Conservation (phyloP, 2,888 invertebrate genomes). For the Beris chalybata region DNA sequence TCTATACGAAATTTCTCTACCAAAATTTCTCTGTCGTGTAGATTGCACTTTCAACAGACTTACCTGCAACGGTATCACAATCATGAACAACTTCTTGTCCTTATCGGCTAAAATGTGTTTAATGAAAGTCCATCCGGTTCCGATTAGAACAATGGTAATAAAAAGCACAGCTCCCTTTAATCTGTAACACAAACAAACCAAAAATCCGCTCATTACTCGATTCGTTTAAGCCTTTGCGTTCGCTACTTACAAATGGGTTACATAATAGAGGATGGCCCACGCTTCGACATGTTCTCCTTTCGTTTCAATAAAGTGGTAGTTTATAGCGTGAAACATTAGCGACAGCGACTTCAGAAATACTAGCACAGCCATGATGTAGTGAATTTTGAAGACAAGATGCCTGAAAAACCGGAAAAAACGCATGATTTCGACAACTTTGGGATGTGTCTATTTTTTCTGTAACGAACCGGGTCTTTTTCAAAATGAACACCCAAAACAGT, state of each 20-base stretch:
- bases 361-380: slow-evolving; percentile 93
- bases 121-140: slow-evolving; percentile 98
- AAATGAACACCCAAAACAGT: slow-evolving; percentile 86
- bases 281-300: slow-evolving; percentile 93
- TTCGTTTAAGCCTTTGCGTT: slow-evolving; percentile 18
- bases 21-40: too few relatives aligned
- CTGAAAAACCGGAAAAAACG: slow-evolving; percentile 53
- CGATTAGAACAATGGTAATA: slow-evolving; percentile 93
- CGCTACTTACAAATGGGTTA: slow-evolving; percentile 87
- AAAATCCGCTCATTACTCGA: not conserved
- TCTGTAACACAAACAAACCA: slow-evolving; percentile 56
- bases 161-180: slow-evolving; percentile 91
- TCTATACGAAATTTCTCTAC: too few relatives aligned
- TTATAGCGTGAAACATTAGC: slow-evolving; percentile 91
- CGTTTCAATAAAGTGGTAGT: slow-evolving; percentile 91
- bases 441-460: too few relatives aligned
- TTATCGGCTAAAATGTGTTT: slow-evolving; percentile 95
- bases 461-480: slow-evolving; percentile 72
- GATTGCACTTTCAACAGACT: too few relatives aligned
- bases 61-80: slow-evolving; percentile 95
- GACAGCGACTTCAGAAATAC: slow-evolving; percentile 91
- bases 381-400: slow-evolving; percentile 89
- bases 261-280: slow-evolving; percentile 97
- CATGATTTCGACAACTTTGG: slow-evolving; percentile 1
- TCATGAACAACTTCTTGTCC: slow-evolving; percentile 96